These are phyloP conservation scores for Pachydiplax longipennis DNA, from an alignment of 2,888 invertebrate species.

Conservation along the genomic window DNA sequence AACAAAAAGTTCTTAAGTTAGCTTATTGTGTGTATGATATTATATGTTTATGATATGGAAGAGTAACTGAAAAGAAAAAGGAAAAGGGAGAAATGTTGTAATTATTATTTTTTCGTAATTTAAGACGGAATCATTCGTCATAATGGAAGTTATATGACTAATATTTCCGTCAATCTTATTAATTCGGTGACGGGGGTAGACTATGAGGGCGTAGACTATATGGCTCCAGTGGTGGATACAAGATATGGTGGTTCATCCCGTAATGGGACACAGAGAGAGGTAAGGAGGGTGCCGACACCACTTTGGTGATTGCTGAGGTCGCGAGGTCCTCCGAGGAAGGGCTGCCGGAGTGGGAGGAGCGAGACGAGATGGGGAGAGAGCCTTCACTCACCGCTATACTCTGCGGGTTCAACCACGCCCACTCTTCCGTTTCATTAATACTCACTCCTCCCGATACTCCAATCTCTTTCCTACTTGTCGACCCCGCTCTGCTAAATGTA, in stretches of 20 bases:
- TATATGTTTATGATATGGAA: too few species aligned
- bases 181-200: background rate
- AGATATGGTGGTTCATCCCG: constrained; percentile 6
- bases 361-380: background rate
- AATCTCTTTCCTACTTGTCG: background rate
- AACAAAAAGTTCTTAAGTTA: too few species aligned
- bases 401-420: background rate
- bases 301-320: constrained; percentile 38
- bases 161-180: too few species aligned
- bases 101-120: too few species aligned
- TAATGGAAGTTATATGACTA: too few species aligned
- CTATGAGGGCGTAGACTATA: background rate
- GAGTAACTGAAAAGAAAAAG: too few species aligned
- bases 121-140: too few species aligned
- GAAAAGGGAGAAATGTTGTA: too few species aligned
- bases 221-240: background rate
- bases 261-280: constrained; percentile 4
- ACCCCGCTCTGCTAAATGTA: background rate
- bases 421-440: constrained; percentile 23
- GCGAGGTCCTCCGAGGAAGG: constrained; percentile 9
- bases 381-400: background rate
- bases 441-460: background rate
- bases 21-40: too few species aligned
- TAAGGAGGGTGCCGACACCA: constrained; percentile 27
- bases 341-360: background rate